Evolutionary conservation across 1,140 invertebrate species (phyloP).

Genomic region (Diachasma alloeum): DNA sequence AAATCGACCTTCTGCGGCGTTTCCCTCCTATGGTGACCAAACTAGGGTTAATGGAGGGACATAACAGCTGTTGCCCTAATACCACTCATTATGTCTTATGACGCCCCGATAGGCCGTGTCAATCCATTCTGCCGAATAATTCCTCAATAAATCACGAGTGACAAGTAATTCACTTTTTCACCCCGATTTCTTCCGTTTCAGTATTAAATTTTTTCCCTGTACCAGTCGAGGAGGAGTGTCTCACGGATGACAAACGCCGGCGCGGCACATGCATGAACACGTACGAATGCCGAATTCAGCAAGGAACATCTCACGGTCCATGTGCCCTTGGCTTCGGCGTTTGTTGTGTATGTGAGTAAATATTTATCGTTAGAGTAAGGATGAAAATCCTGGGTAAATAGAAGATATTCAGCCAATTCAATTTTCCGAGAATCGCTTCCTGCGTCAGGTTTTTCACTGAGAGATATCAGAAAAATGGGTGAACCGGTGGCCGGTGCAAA

Average conservation of each 20-base stretch:
- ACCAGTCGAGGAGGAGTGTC: slow-evolving; percentile 79
- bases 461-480: too few relatives aligned
- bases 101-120: neutral
- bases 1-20: too few relatives aligned
- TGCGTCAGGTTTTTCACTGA: too few relatives aligned
- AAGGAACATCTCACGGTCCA: slow-evolving; percentile 76
- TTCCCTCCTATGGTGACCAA: too few relatives aligned
- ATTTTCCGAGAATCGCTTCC: too few relatives aligned
- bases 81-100: neutral
- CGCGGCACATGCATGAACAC: slow-evolving; percentile 81
- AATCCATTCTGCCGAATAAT: neutral
- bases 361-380: neutral
- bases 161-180: neutral
- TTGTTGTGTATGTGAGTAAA: slow-evolving; percentile 85
- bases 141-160: neutral
- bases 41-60: neutral
- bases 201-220: slow-evolving; percentile 82
- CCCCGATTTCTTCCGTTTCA: slow-evolving; percentile 54
- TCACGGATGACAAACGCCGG: slow-evolving; percentile 74
- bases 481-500: too few relatives aligned
- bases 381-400: neutral
- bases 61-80: neutral
- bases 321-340: slow-evolving; percentile 87
- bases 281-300: slow-evolving; percentile 82
- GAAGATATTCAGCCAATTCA: too few relatives aligned